Base-by-base conservation (phyloP, 2,888 invertebrate genomes). In the Phengaris alcon region DNA sequence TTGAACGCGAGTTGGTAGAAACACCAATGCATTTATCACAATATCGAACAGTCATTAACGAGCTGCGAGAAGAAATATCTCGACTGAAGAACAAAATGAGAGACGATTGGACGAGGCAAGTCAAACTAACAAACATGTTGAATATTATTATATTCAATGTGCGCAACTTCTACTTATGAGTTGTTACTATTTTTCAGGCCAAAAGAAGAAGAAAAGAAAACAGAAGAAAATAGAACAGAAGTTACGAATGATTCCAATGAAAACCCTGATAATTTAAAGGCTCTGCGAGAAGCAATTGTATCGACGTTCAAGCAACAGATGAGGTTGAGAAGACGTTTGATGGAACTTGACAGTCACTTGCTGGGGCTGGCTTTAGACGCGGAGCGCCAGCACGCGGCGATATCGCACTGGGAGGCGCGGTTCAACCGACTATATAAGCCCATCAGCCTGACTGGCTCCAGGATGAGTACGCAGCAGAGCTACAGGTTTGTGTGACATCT, bases 241-340 rank as follows among this genome's bases (percentile, higher is more conserved):
- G 64, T 85, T 52, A 81, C 85, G 0, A 86, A 87, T 76, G 88
- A 90, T 79, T 86, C 85, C 9, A 86, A 86, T 54, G 88, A 87
- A 79, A 90, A 79, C 76, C 86, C 90, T 70, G 88, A 90, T 0
- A 95, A 95, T 81, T 88, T 96, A 10, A 95, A 95, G 79, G 94
- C 95, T 46, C 88, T 98, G 44, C 95, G 98, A 59, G 97, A 98
- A 82, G 97, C 98, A 81, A 97, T 98, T 69, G 96, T 98, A 6
- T 95, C 96, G 0, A 97, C 97, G 0, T 98, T 98, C 87, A 97
- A 97, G 84, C 98, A 97, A 80, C 98, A 98, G 88, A 98, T 98
- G 98, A 96, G 97, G 78, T 90, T 98, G 55, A 94, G 98, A 81
- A 94, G 97, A 54, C 96, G 97, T 75, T 91, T 99, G 48, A 96